Evolutionary conservation across 2,113 vertebrate species (phyloP).

Genomic region (Baryphthengus martii): DNA sequence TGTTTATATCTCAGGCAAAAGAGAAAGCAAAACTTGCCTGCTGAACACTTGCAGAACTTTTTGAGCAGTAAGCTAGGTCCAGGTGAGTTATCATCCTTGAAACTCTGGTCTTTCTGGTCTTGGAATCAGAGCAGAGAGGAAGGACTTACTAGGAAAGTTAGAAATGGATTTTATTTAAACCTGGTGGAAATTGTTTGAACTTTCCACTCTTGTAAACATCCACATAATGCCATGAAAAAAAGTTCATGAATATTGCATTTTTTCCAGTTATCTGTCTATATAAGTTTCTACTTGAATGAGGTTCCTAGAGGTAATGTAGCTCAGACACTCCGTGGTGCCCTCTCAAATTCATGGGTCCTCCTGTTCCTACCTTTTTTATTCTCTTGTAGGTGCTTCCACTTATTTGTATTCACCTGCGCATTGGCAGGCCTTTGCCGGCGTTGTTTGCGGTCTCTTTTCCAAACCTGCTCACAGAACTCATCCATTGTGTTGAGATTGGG

Average conservation of each 20-base stretch:
- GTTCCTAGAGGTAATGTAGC: slow-evolving; percentile 76
- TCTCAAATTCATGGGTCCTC: slow-evolving; percentile 97
- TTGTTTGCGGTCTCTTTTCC: slow-evolving; percentile 95
- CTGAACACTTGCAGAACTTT: slow-evolving; percentile 56
- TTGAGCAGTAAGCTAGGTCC: slow-evolving; percentile 57
- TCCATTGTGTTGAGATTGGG: slow-evolving; percentile 95
- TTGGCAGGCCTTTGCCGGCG: slow-evolving; percentile 85
- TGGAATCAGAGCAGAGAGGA: slow-evolving; percentile 40
- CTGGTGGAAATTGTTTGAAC: slow-evolving; percentile 70
- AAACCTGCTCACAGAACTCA: slow-evolving; percentile 98
- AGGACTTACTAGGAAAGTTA: slow-evolving; percentile 62
- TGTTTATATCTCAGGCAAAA: slow-evolving; percentile 69
- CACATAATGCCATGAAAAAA: slow-evolving; percentile 82
- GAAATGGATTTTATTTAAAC: slow-evolving; percentile 73
- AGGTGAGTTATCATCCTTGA: slow-evolving; percentile 41
- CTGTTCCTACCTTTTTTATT: slow-evolving; percentile 97
- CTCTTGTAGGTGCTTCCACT: slow-evolving; percentile 97
- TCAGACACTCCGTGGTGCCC: slow-evolving; percentile 97
- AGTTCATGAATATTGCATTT: slow-evolving; percentile 83
- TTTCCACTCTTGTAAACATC: slow-evolving; percentile 85
- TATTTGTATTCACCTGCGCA: slow-evolving; percentile 79
- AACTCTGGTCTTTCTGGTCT: slow-evolving; percentile 41
- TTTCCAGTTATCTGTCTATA: slow-evolving; percentile 85
- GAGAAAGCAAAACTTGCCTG: slow-evolving; percentile 57
- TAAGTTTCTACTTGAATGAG: slow-evolving; percentile 77